A percentile compares a stretch with the other conserved stretches of the same genome.
These are phyloP conservation scores for Lineus longissimus DNA, from an alignment of 1,140 invertebrate genomes.

Conservation along the genomic window DNA sequence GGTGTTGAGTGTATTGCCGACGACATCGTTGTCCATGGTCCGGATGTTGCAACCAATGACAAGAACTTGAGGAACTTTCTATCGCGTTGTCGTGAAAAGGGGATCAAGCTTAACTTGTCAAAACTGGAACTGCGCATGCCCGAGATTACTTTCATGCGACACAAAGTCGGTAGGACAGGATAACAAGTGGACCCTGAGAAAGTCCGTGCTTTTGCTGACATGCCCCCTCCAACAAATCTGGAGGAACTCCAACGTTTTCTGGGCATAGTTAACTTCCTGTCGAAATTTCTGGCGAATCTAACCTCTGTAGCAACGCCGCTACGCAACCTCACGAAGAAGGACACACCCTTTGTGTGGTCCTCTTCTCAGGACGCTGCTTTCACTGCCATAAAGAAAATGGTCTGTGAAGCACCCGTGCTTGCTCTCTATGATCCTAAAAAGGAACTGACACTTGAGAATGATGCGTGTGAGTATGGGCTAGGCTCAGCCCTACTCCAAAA, in stretches of 20 bases:
- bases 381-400: background rate
- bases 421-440: conserved; percentile 14
- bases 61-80: conserved; percentile 41
- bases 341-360: conserved; percentile 16
- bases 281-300: conserved; percentile 26
- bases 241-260: conserved; percentile 20
- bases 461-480: conserved; percentile 46
- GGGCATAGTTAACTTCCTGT: conserved; percentile 21
- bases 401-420: background rate
- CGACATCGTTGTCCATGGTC: conserved; percentile 36
- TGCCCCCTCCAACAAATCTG: conserved; percentile 16
- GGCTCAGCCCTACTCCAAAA: conserved; percentile 52
- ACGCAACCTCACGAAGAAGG: conserved; percentile 14
- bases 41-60: conserved; percentile 34
- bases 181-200: conserved; percentile 43
- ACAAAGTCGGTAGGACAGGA: conserved; percentile 41
- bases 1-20: conserved; percentile 50
- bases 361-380: conserved; percentile 6
- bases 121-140: conserved; percentile 26
- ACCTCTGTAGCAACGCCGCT: conserved; percentile 18
- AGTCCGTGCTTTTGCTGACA: conserved; percentile 33
- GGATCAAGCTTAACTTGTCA: conserved; percentile 46
- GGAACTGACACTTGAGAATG: conserved; percentile 29
- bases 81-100: conserved; percentile 34
- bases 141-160: conserved; percentile 14